Conservation (phyloP, 2,113 vertebrate species). For the Sorex fumeus region DNA sequence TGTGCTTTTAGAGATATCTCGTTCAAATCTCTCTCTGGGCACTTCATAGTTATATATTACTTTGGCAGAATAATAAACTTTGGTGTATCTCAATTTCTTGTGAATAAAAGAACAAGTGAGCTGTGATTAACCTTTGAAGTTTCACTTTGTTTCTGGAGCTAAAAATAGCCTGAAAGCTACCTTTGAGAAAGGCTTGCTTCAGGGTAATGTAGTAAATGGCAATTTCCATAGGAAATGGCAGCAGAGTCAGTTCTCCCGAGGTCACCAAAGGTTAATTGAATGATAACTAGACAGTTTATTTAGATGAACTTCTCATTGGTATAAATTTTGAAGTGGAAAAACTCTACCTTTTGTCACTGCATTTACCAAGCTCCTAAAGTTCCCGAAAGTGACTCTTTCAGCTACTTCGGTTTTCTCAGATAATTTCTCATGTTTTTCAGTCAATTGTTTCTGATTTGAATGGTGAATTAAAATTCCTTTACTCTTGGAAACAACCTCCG, state of each 20-base stretch:
- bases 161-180: not conserved
- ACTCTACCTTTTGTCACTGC: not conserved
- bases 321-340: not conserved
- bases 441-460: not conserved
- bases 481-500: not conserved
- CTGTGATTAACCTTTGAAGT: not conserved
- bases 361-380: not conserved
- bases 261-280: not conserved
- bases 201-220: not conserved
- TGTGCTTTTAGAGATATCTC: not conserved
- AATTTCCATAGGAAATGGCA: not conserved
- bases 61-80: not conserved
- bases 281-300: not conserved
- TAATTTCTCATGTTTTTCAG: not conserved
- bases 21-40: not conserved
- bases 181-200: conserved; percentile 5
- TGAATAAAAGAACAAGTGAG: accelerated
- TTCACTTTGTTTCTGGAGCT: not conserved
- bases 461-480: not conserved
- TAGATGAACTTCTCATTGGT: not conserved
- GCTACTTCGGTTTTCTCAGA: not conserved
- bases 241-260: not conserved
- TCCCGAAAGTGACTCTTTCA: not conserved
- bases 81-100: not conserved
- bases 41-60: not conserved